Base-by-base conservation (phyloP, 1,140 invertebrate species). In the Teleogryllus occipitalis region DNA sequence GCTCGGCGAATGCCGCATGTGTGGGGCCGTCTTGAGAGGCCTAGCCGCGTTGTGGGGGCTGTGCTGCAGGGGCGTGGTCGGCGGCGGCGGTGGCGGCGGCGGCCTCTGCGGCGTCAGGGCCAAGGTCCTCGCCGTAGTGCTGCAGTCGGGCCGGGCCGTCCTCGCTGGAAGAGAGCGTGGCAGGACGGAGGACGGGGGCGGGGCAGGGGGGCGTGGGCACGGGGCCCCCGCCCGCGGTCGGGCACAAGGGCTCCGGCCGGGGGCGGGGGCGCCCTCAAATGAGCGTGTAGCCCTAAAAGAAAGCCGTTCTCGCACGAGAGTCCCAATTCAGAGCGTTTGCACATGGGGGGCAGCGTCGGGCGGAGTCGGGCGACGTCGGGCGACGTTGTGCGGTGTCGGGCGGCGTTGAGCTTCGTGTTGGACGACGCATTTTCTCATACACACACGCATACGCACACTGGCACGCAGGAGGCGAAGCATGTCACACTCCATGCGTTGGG, bases 391-490 rank as follows among this genome's bases (percentile, higher is more conserved):
- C 14, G 78, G 15, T 7, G 54, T 65, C 54, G 54, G 54, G 7
- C 27, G 27, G 5, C 5, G 27, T 39, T 5, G 27, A 39, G 27
- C 27, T 39, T 39, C 27, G 27, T 39, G 27, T 2, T 5, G 27
- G 27, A 39, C 5, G 27, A 2, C 27, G 5, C 27, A 39, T 39
- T 39, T 39, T 39, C 27, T 5, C 27, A 39, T 39, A 39, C 27
- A 39, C 27, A 39, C 27, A 39, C 27, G 27, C 27, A 39, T 39
- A 39, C 27, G 27, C 5, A 39, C 27, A 39, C 27, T 39, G 27
- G 27, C 27, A 83, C 82, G 80, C 81, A 82, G 75, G 82, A 81
- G 76, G 82, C 82, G 77, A 83, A 81, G 39, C 27, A 79, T 82
- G 47, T 80, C 80, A 74, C 81, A 81, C 39, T 82, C 82, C 75